phyloP scores from a whole-genome alignment of 1,140 invertebrate species.

The Ceratosolen solmsi region DNA sequence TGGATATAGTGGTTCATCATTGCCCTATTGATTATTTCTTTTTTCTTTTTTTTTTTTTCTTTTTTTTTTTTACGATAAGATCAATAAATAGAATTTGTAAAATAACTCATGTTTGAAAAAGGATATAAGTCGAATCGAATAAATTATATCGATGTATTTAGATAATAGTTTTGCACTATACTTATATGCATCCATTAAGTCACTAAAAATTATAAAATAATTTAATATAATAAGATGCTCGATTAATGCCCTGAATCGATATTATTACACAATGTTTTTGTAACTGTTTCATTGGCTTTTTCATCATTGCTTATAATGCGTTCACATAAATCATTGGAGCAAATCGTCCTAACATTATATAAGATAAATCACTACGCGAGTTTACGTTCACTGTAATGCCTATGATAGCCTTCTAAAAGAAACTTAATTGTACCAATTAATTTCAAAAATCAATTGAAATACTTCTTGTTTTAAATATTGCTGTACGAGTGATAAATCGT shows the following conservation, averaged over 20 bases:
- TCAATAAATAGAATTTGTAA: too few species aligned
- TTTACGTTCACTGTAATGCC: not conserved
- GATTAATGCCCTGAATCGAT: not conserved
- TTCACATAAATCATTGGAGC: not conserved
- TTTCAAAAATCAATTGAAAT: not conserved
- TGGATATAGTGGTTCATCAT: too few species aligned
- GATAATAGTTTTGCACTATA: too few species aligned
- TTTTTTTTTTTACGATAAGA: too few species aligned
- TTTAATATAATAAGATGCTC: not conserved
- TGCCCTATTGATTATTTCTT: too few species aligned
- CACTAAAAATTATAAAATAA: not conserved
- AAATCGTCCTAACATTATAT: not conserved
- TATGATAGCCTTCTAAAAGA: not conserved
- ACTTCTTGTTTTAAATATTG: not conserved
- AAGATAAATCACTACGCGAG: not conserved
- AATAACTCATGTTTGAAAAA: too few species aligned
- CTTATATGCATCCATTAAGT: not conserved
- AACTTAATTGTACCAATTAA: not conserved
- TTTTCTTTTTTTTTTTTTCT: too few species aligned
- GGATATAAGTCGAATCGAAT: too few species aligned
- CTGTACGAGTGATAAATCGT: not conserved
- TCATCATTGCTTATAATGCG: not conserved
- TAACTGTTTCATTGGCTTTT: not conserved
- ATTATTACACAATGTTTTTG: not conserved
- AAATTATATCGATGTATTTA: too few species aligned